Base-by-base conservation (phyloP, 1,140 invertebrate species). In the Gryllus bimaculatus region DNA sequence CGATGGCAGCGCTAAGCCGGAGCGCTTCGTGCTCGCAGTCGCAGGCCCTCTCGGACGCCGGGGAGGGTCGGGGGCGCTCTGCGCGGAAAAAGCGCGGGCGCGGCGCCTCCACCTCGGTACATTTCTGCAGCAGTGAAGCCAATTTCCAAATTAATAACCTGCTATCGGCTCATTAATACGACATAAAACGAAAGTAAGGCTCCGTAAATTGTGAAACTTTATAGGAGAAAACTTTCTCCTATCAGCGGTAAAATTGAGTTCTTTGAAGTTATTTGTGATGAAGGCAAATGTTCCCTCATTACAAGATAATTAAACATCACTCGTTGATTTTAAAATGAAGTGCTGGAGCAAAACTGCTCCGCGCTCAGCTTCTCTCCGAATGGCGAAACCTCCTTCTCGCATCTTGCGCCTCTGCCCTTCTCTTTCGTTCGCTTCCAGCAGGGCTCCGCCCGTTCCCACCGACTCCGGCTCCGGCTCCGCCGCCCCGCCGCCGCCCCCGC, bases 301-400 rank as follows among this genome's bases (percentile, higher is more conserved):
- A 66, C 54, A 66, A 66, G 54, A 66, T 66, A 66, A 66, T 66
- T 66, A 66, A 66, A 66, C 54, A 66, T 66, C 54, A 66, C 54
- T 66, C 54, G 54, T 66, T 66, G 54, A 66, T 66, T 66, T 66
- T 66, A 66, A 66, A 66, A 66, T 66, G 26, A 39, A 39, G 26
- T 39, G 26, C 26, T 39, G 26, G 26, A 2, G 26, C 26, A 39
- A 39, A 66, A 66, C 54, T 66, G 54, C 54, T 13, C 54, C 54
- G 26, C 26, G 1, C 26, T 39, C 26, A 39, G 26, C 26, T 39
- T 39, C 26, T 39, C 26, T 39, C 26, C 26, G 26, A 39, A 39
- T 39, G 26, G 26, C 26, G 26, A 39, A 39, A 39, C 26, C 26
- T 39, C 26, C 26, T 39, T 39, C 26, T 39, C 26, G 26, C 26